Conservation (phyloP, 2,888 invertebrate species). For the Mesorhabditis sp. region DNA sequence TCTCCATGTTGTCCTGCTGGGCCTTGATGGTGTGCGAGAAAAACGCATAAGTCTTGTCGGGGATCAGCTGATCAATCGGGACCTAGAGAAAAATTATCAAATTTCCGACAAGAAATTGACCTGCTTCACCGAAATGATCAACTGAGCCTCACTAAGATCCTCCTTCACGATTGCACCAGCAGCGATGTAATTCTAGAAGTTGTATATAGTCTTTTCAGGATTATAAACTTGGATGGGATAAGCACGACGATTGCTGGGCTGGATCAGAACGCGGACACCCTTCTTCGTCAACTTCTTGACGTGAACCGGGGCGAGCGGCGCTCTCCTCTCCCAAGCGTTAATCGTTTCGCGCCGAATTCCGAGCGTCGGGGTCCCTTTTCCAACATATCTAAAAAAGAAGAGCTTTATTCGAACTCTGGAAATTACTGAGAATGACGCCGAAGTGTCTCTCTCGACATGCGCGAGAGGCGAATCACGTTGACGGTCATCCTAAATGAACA, state of each 20-base stretch:
- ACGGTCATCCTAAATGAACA: background rate
- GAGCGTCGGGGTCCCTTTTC: constrained; percentile 32
- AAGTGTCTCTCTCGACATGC: background rate
- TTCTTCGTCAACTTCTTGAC: constrained; percentile 80
- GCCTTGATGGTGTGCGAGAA: constrained; percentile 99
- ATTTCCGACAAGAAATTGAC: constrained; percentile 59
- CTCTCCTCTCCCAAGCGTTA: constrained; percentile 71
- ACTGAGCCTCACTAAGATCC: constrained; percentile 89
- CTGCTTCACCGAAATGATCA: constrained; percentile 96
- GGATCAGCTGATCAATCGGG: constrained; percentile 78
- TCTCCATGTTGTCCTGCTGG: constrained; percentile 93
- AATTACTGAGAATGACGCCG: constrained; percentile 4
- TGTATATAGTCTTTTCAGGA: background rate
- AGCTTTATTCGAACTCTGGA: background rate
- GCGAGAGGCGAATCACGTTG: background rate
- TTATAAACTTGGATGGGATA: constrained; percentile 83
- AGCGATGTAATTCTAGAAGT: constrained; percentile 76
- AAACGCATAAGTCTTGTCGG: constrained; percentile 94
- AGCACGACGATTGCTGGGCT: constrained; percentile 93
- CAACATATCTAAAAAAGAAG: constrained; percentile 9
- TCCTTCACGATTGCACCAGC: constrained; percentile 90
- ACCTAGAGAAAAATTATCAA: constrained; percentile 26
- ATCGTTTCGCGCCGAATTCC: constrained; percentile 62
- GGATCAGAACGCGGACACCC: constrained; percentile 90
- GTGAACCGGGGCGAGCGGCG: constrained; percentile 86